A percentile compares a stretch with the other conserved stretches of the same genome.
These are phyloP conservation scores for Eristalis tenax DNA, from an alignment of 2,888 invertebrate species.

Conservation along the genomic window DNA sequence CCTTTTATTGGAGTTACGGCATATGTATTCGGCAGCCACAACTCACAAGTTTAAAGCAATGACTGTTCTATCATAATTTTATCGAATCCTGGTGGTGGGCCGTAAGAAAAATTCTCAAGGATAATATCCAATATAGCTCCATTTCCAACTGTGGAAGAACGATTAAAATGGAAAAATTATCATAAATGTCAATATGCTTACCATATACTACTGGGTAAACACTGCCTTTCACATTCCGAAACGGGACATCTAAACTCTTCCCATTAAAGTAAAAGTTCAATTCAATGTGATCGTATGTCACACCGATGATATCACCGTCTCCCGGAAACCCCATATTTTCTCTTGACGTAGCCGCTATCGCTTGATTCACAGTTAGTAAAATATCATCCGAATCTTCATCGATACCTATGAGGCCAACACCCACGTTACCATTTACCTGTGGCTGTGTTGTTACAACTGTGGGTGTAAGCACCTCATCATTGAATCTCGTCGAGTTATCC, in stretches of 20 bases:
- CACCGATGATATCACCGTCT: slow-evolving; percentile 96
- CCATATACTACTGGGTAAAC: slow-evolving; percentile 96
- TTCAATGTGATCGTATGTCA: slow-evolving; percentile 97
- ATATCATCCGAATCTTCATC: slow-evolving; percentile 81
- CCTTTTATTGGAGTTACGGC: slow-evolving; percentile 24
- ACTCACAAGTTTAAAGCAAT: slow-evolving; percentile 86
- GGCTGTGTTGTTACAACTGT: slow-evolving; percentile 74
- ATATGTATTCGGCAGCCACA: slow-evolving; percentile 2
- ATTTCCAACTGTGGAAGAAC: slow-evolving; percentile 89
- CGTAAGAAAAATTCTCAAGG: slow-evolving; percentile 92
- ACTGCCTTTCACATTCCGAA: slow-evolving; percentile 93
- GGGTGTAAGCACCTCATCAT: slow-evolving; percentile 87
- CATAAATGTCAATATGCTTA: slow-evolving; percentile 80
- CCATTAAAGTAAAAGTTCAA: slow-evolving; percentile 97
- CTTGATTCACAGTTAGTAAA: slow-evolving; percentile 73
- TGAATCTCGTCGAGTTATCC: slow-evolving; percentile 93
- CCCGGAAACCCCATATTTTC: slow-evolving; percentile 83
- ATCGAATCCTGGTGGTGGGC: slow-evolving; percentile 93
- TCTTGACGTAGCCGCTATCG: slow-evolving; percentile 74
- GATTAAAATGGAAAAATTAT: not conserved
- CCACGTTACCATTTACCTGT: slow-evolving; percentile 35
- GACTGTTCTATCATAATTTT: slow-evolving; percentile 98
- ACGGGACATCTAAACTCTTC: slow-evolving; percentile 90
- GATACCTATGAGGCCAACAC: slow-evolving; percentile 77
- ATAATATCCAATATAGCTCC: slow-evolving; percentile 98